These are phyloP conservation scores for Echeneis naucrates DNA, from an alignment of 2,797 vertebrate species.

Conservation along the genomic window DNA sequence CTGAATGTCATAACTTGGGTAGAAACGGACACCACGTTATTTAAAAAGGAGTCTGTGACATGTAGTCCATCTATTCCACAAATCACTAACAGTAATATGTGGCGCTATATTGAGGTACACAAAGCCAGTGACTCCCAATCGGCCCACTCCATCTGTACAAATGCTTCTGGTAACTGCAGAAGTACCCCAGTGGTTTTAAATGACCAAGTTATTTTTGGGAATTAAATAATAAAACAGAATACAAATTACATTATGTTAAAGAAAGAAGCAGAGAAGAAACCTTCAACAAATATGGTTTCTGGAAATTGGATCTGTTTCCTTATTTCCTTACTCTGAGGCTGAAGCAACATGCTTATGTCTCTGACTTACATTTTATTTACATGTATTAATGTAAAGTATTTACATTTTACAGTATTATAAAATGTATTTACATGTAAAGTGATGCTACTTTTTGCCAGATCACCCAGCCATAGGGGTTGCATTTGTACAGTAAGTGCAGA, in stretches of 20 bases:
- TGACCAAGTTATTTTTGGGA: background rate
- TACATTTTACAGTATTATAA: too few relatives aligned
- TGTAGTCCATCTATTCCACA: background rate
- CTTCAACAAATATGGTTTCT: too few relatives aligned
- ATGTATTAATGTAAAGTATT: too few relatives aligned
- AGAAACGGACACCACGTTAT: background rate
- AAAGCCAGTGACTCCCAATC: background rate
- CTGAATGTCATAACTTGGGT: background rate
- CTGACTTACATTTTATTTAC: too few relatives aligned
- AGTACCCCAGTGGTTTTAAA: background rate
- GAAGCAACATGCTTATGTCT: background rate
- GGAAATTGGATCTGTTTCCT: background rate
- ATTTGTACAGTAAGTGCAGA: conserved; percentile 10
- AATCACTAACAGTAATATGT: background rate
- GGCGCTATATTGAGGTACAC: background rate
- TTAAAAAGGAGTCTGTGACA: background rate
- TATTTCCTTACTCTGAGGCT: background rate
- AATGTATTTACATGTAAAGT: background rate
- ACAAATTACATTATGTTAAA: background rate
- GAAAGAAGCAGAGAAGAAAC: too few relatives aligned
- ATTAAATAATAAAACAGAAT: background rate
- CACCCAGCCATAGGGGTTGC: background rate
- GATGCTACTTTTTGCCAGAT: background rate
- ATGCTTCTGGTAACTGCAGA: background rate
- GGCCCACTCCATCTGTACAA: background rate